phyloP scores from a whole-genome alignment of 2,113 vertebrate genomes.

The Perca fluviatilis region DNA sequence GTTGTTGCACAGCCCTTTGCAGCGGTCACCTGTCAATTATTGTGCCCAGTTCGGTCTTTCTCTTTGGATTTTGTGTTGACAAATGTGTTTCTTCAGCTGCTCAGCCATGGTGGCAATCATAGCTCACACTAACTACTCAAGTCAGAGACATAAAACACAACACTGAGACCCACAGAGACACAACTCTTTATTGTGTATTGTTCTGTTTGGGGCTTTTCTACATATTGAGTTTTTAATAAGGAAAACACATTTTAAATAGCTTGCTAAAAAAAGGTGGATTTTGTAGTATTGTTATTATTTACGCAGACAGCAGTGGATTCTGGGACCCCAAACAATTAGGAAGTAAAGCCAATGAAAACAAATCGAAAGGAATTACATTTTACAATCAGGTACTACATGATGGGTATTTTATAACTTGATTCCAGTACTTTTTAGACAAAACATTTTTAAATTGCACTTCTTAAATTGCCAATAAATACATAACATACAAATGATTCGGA shows the following conservation, averaged over 20 bases:
- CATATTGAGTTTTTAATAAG: no score
- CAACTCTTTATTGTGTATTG: background rate
- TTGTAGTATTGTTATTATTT: no score
- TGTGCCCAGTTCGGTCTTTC: background rate
- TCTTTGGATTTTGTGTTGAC: background rate
- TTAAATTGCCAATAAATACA: no score
- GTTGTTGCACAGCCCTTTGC: background rate
- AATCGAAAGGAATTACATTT: background rate
- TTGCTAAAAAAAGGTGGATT: no score
- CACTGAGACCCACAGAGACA: background rate
- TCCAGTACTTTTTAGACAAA: background rate
- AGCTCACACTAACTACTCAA: background rate
- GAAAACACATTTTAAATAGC: no score
- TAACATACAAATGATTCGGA: background rate
- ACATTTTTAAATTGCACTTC: background rate
- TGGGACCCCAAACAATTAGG: no score
- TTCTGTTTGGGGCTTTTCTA: background rate
- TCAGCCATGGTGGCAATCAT: background rate
- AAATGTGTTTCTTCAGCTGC: slow-evolving; percentile 6
- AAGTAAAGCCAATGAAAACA: no score
- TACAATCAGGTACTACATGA: background rate
- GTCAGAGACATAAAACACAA: slow-evolving; percentile 4
- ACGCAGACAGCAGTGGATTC: no score
- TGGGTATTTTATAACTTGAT: background rate
- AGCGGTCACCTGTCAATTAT: slow-evolving; percentile 14